Percentiles rank a stretch among this genome's conserved stretches.
phyloP scores from a whole-genome alignment of 1,140 invertebrate species.

The Drosophila neocordata region DNA sequence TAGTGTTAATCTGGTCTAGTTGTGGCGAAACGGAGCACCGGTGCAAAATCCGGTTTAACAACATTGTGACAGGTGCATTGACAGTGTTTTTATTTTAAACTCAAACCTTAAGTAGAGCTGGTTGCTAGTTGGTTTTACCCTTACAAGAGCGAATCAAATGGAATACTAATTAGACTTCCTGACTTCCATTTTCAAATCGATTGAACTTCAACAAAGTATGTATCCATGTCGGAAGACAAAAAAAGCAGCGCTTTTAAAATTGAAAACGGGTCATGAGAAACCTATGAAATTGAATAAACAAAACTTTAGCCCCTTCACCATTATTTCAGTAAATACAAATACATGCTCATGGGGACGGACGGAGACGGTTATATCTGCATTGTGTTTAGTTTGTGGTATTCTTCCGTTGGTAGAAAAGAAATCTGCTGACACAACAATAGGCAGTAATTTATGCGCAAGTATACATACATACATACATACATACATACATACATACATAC shows the following conservation, averaged over 20 bases:
- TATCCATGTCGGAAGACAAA: not conserved
- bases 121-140: conserved; percentile 3
- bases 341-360: not conserved
- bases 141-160: not conserved
- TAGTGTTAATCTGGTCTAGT: conserved; percentile 3
- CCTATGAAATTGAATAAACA: conserved; percentile 11
- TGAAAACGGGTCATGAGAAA: conserved; percentile 7
- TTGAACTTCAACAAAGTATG: not conserved
- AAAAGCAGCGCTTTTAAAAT: not conserved
- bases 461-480: not conserved
- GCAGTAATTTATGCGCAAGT: conserved; percentile 10
- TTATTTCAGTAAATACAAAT: not conserved
- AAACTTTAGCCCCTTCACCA: conserved; percentile 5
- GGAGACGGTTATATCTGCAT: not conserved
- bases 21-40: conserved; percentile 6
- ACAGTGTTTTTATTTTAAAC: conserved; percentile 8
- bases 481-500: conserved; percentile 1
- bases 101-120: not conserved
- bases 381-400: conserved; percentile 13
- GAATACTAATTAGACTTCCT: conserved; percentile 1
- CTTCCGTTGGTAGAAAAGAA: conserved; percentile 19
- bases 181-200: not conserved
- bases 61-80: conserved; percentile 20
- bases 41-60: conserved; percentile 17
- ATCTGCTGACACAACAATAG: conserved; percentile 20